Evolutionary conservation across 1,140 invertebrate genomes (phyloP), one percentile per base, ranked within the genome.

Genomic region (Drosophila fuyamai): DNA sequence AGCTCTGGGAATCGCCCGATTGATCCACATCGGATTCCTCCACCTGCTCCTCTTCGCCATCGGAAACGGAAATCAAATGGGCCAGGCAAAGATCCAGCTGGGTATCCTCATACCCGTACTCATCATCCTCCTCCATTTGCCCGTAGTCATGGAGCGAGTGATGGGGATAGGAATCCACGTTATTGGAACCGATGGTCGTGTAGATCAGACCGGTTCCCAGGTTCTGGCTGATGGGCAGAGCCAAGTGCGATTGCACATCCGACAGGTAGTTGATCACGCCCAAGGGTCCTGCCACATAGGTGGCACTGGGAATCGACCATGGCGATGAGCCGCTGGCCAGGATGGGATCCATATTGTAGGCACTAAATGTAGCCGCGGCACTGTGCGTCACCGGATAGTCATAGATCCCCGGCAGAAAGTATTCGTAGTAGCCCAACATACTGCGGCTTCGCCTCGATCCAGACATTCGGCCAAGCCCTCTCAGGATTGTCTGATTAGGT

Each of bases 171-270:
- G 27, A 12, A 12, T 32, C 8, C n/a, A 13, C n/a, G 3, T 35
- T 14, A 13, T 13, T 1, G 1, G 14, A 12, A 8, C 27, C 10
- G n/a, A 66, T 13, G 0, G 43, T n/a, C 0, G 63, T 40, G 12
- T 23, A 67, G 5, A 71, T 29, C 1, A 63, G 6, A 5, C 38
- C 54, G n/a, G 46, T 44, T 43, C 18, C 23, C 13, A 36, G 13
- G 27, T 43, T 46, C 1, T 50, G 18, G 3, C 10, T n/a, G 13
- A 18, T 29, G 35, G 61, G 48, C 41, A 75, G 51, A 35, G 63
- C 53, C 38, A 78, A 7, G 18, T 85, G 70, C 16, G 54, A 43
- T n/a, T 79, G 58, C 23, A 81, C 32, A 73, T 76, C 66, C 14
- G 59, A 70, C 4, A 62, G 9, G 40, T 79, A 86, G 48, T 73